Base-by-base conservation (phyloP, 2,113 vertebrate genomes). In the Plectropomus leopardus region DNA sequence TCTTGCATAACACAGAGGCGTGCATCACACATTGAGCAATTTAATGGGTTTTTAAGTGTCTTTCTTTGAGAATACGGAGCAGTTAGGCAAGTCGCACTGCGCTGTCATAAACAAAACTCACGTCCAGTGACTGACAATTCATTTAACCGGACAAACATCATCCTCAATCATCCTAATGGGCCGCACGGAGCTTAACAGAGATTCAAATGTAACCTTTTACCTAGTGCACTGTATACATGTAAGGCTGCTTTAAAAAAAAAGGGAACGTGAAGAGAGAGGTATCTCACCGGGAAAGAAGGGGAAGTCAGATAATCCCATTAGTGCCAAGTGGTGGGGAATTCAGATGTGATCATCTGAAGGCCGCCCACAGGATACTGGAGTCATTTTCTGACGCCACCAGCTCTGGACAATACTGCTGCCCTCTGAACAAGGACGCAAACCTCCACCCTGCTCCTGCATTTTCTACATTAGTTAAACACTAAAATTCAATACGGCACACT, bases 151-250 rank as follows among this genome's bases (percentile, higher is more conserved):
- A 83, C 63, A 70, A 83, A 87, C 81, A 79, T 79, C 83, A 80
- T 79, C 82, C 85, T 87, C 90, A 92, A 89, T 92, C 90, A 91
- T 76, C 84, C 82, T 89, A 91, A 92, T 92, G 87, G 88, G 79
- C 69, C 70, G 53, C 78, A 65, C 16, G 6, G 80, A 86, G 90
- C 85, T 89, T 89, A 90, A 53, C 67, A 59, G 53, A 78, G 74
- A 77, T 24, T 69, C 78, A 72, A 59, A 72, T 14, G 4, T 58
- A 51, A 78, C 89, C 89, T 86, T 88, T 85, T 79, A 85, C 84
- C 88, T 30, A 57, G 50, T 21, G 63, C 47, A 32, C 74, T 66
- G 47, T 65, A 66, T 70, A 71, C 69, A 72, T 55, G 44, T 69
- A 71, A 67, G 45, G 21, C 73, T 44, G 63, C 32, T 58, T 57